Conservation (phyloP, 2,797 vertebrate species). For the Dallia pectoralis region DNA sequence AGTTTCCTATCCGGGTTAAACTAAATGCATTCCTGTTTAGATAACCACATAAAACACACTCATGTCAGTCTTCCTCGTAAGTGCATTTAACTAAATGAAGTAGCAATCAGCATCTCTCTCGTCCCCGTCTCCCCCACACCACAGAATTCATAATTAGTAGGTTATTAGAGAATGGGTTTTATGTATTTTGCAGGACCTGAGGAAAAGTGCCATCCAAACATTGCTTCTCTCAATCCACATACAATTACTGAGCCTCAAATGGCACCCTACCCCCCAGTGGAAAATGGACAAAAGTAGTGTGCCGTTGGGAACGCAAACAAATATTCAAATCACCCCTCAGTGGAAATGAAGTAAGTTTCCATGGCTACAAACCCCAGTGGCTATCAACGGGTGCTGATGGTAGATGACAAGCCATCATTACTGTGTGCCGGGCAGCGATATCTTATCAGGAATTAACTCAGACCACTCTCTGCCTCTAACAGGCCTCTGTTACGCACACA, state of each 20-base stretch:
- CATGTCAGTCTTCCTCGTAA: too few species aligned
- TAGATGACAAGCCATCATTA: slow-evolving; percentile 9
- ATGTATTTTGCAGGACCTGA: background rate
- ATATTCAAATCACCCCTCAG: background rate
- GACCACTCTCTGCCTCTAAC: background rate
- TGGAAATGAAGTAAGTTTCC: background rate
- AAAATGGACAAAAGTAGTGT: background rate
- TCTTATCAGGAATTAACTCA: background rate
- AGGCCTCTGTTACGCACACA: background rate
- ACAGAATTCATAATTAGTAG: too few species aligned
- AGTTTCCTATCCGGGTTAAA: too few species aligned
- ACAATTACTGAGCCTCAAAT: background rate
- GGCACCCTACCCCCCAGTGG: background rate
- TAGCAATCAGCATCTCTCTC: background rate
- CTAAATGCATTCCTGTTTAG: too few species aligned
- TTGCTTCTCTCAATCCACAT: background rate
- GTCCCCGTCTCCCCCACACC: background rate
- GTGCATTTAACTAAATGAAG: too few species aligned
- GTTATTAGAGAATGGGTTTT: background rate
- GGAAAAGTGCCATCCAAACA: background rate
- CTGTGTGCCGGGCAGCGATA: background rate
- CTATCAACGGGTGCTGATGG: background rate
- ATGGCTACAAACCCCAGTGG: background rate
- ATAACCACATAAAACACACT: too few species aligned
- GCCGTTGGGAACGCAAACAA: too few species aligned